Evolutionary conservation across 2,113 vertebrate species (phyloP).

Genomic region (Amazona vittata): DNA sequence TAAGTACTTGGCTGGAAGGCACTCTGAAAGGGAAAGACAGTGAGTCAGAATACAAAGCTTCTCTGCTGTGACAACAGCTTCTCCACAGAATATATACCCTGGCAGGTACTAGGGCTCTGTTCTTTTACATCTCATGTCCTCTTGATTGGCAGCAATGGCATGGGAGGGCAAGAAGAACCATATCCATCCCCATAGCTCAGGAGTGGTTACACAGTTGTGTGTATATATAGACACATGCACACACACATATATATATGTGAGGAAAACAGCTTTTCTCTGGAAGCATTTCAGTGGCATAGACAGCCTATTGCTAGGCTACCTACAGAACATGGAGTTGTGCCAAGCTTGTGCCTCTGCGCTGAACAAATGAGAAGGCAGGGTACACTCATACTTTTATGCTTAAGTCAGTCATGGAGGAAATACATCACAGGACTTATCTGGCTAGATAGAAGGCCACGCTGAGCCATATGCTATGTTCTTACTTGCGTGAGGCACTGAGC

Average conservation of each 20-base stretch:
- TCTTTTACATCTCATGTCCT: background rate
- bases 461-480: background rate
- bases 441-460: background rate
- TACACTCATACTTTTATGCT: accelerated
- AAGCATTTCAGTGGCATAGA: background rate
- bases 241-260: background rate
- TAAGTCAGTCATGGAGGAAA: background rate
- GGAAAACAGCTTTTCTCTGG: background rate
- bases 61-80: background rate
- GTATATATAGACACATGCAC: background rate
- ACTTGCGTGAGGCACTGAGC: conserved; percentile 43
- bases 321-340: background rate
- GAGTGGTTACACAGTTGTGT: background rate
- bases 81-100: background rate
- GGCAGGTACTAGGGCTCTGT: accelerated
- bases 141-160: background rate
- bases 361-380: background rate
- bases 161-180: background rate
- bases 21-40: conserved; percentile 38
- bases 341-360: background rate
- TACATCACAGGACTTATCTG: background rate
- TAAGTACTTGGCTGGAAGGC: conserved; percentile 26
- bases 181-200: background rate
- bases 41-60: background rate
- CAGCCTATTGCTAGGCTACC: background rate